Percentiles rank a stretch among this genome's conserved stretches.
These are phyloP conservation scores for Cylindroiulus punctatus DNA, from an alignment of 2,888 invertebrate genomes.

Conservation along the genomic window DNA sequence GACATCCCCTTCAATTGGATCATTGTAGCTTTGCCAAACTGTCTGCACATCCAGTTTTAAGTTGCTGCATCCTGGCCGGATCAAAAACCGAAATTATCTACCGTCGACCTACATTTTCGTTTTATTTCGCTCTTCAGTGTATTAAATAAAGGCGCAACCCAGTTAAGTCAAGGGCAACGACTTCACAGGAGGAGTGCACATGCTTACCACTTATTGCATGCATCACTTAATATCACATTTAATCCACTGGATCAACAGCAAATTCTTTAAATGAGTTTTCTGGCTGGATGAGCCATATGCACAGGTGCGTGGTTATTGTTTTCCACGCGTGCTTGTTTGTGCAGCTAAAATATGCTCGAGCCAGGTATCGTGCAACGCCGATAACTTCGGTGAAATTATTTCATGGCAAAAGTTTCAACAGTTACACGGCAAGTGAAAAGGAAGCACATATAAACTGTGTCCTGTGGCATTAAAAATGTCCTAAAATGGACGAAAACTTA, in stretches of 20 bases:
- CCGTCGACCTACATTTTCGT: constrained; percentile 19
- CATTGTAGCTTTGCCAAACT: not conserved
- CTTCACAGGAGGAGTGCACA: not conserved
- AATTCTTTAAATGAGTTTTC: no score
- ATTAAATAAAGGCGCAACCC: not conserved
- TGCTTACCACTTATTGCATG: not conserved
- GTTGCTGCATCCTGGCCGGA: not conserved
- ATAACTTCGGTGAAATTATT: no score
- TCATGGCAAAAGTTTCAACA: no score
- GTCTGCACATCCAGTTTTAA: not conserved
- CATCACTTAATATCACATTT: not conserved
- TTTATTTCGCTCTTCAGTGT: not conserved
- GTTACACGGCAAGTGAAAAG: no score
- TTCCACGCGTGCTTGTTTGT: not conserved
- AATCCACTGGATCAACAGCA: not conserved
- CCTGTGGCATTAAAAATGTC: no score
- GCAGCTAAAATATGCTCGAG: not conserved
- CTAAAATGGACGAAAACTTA: not conserved
- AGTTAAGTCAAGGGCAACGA: not conserved
- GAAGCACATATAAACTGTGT: no score
- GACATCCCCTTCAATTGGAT: not conserved
- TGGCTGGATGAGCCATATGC: no score
- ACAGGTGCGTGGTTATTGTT: not conserved
- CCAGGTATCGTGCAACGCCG: not conserved
- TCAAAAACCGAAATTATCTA: not conserved